phyloP scores from a whole-genome alignment of 2,113 vertebrate genomes.

The Balaenoptera acutorostrata region DNA sequence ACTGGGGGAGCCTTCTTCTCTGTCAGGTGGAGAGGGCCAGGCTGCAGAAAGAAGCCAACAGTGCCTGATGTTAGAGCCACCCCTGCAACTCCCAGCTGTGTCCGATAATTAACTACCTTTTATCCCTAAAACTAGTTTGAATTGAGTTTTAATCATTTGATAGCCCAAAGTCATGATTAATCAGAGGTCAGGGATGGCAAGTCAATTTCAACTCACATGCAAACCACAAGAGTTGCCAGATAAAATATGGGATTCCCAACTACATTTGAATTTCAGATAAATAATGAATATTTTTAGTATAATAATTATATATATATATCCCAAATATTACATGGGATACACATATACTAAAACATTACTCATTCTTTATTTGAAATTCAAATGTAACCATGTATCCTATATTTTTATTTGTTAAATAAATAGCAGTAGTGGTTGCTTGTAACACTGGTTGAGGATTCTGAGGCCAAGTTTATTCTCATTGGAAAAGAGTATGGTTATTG shows the following conservation, averaged over 20 bases:
- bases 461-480: not conserved
- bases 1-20: not conserved
- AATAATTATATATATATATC: not conserved
- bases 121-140: not conserved
- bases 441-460: not conserved
- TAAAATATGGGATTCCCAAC: not conserved
- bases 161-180: not conserved
- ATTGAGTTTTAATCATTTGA: not conserved
- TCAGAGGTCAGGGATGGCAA: not conserved
- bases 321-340: not conserved
- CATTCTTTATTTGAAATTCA: slow-evolving; percentile 7
- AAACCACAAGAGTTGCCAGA: not conserved
- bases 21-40: not conserved
- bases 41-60: not conserved
- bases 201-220: not conserved
- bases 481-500: not conserved
- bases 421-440: not conserved
- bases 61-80: not conserved
- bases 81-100: not conserved
- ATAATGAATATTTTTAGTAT: not conserved
- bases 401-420: slow-evolving; percentile 20
- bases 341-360: not conserved
- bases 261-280: slow-evolving; percentile 17
- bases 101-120: not conserved
- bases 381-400: not conserved